Evolutionary conservation across 23 tunicate species (phyloP).

Genomic region (Halocynthia aurantium): DNA sequence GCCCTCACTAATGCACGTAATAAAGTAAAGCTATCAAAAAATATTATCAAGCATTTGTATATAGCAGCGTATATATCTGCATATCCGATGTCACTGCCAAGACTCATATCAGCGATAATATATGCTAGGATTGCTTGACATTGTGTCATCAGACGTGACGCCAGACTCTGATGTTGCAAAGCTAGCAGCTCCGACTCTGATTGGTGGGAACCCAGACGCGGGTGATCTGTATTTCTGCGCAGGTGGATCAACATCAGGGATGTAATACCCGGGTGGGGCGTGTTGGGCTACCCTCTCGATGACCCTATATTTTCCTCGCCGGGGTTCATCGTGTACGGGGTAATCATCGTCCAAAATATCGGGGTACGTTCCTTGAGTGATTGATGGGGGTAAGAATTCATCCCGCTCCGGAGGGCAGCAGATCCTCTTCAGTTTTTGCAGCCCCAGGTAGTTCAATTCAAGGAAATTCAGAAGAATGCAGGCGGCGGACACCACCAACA

Average conservation of each 20-base stretch:
- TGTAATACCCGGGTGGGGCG: slow-evolving; percentile 87
- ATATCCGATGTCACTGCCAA: no score
- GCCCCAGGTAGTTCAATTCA: slow-evolving; percentile 54
- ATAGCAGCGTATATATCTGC: no score
- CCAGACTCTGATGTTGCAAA: slow-evolving; percentile 68
- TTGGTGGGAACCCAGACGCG: slow-evolving; percentile 65
- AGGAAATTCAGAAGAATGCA: slow-evolving; percentile 59
- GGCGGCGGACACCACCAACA: slow-evolving; percentile 69
- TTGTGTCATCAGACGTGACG: slow-evolving; percentile 44
- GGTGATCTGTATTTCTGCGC: slow-evolving; percentile 54
- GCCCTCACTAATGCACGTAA: no score
- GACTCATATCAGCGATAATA: neutral
- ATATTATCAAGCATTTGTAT: no score
- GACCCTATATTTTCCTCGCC: slow-evolving; percentile 17
- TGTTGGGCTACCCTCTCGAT: slow-evolving; percentile 5
- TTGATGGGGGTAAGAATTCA: slow-evolving; percentile 19
- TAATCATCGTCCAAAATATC: neutral
- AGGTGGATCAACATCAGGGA: slow-evolving; percentile 85
- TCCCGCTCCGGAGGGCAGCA: slow-evolving; percentile 4
- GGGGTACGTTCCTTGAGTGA: slow-evolving; percentile 28
- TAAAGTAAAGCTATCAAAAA: no score
- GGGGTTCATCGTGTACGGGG: neutral
- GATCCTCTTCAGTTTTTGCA: slow-evolving; percentile 35
- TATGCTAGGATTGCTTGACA: neutral
- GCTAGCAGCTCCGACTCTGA: slow-evolving; percentile 71